Evolutionary conservation across 2,113 vertebrate genomes (phyloP), one percentile per base, ranked within the genome.

Genomic region (Nanorana parkeri): DNA sequence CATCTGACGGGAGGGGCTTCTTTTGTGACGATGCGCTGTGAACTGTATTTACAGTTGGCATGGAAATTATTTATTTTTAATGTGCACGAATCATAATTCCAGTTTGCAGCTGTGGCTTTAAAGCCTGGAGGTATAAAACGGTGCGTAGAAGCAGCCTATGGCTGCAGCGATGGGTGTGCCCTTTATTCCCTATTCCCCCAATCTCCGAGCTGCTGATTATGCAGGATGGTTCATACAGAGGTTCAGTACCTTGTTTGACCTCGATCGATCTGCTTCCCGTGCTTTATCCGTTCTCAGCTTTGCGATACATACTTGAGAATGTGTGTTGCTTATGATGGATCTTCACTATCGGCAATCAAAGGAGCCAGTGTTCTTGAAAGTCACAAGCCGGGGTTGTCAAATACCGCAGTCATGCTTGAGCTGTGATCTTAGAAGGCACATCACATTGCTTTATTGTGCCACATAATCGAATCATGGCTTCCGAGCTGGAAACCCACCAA

Each of bases 161-260:
- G 41, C 41, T 13, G 41, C 41, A 47, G 41, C n/a, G 13, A 41
- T 68, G 67, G 67, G n/a, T 47, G 65, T 68, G 65, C 36, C 29
- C 41, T 20, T 13, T 15, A 5, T 2, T 1, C 8, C 5, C 19
- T n/a, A 5, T 21, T n/a, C 36, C 47, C 23, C 41, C 68, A 54
- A n/a, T 72, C 23, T 56, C 21, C 17, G 54, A 28, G 24, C 36
- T 24, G 67, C n/a, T 7, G 21, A n/a, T 24, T 55, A 26, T 56
- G 51, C 21, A 24, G 28, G 15, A 17, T 15, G 68, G 68, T 47
- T 72, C 68, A 72, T 55, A 28, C 17, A 17, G 68, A 72, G 68
- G 68, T 32, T 26, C 47, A 73, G 23, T 54, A 73, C 52, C 47
- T 56, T 73, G 69, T n/a, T n/a, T 73, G 69, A 73, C 69, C 69